Percentiles rank a stretch among this genome's conserved stretches.
phyloP scores from a whole-genome alignment of 2,113 vertebrate species.

The Cyanoramphus novaezelandiae region DNA sequence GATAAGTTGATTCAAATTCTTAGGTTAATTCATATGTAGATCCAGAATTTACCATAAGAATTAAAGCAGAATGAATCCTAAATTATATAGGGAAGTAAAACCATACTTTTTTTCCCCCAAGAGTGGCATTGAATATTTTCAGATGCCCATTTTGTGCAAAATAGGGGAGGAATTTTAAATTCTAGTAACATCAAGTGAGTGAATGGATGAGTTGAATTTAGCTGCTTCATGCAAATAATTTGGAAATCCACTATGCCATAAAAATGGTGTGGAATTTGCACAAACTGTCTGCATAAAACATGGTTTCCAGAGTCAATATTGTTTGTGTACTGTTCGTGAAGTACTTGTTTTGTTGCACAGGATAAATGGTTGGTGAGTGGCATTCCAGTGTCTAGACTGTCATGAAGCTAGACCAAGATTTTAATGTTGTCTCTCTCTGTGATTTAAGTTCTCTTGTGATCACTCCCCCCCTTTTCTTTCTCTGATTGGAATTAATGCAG shows the following conservation, averaged over 20 bases:
- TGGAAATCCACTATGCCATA: constrained; percentile 17
- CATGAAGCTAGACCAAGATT: constrained; percentile 3
- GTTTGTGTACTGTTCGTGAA: constrained; percentile 33
- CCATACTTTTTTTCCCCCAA: not conserved
- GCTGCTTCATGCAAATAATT: constrained; percentile 47
- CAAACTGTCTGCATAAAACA: not conserved
- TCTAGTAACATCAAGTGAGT: not conserved
- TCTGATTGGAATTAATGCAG: not conserved
- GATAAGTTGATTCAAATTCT: constrained; percentile 1
- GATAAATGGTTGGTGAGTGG: constrained; percentile 27
- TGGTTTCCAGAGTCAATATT: constrained; percentile 33
- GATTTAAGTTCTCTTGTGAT: constrained; percentile 27
- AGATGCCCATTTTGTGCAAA: constrained; percentile 12
- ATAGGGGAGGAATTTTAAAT: not conserved
- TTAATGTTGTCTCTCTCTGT: constrained; percentile 24
- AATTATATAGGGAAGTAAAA: not conserved
- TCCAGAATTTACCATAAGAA: not conserved
- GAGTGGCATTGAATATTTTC: not conserved
- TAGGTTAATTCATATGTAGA: constrained; percentile 5
- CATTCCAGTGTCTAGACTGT: constrained; percentile 41
- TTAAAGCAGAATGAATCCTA: not conserved
- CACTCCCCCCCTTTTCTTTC: not conserved
- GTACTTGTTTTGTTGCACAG: constrained; percentile 18
- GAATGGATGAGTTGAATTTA: not conserved
- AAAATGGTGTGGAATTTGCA: constrained; percentile 47